Base-by-base conservation (phyloP, 2,113 vertebrate species). In the Caloenas nicobarica region DNA sequence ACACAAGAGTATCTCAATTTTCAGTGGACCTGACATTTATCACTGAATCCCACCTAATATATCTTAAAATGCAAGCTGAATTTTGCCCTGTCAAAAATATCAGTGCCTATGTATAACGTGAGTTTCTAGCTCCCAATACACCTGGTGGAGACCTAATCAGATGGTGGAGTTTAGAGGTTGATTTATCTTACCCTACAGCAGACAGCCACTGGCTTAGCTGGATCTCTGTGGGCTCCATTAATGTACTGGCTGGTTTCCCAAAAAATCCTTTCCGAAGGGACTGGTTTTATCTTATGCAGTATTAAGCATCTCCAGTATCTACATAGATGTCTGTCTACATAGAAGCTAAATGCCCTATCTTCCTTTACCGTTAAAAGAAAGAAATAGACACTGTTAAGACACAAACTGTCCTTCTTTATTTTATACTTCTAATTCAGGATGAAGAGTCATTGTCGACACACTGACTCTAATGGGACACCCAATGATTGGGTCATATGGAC, bases 311-410 rank as follows among this genome's bases (percentile, higher is more conserved):
- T 60, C 16, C 42, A 57, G 42, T 11, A 16, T n/a, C n/a, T n/a
- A n/a, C n/a, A n/a, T n/a, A n/a, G n/a, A n/a, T 0, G 1, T 4
- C 4, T 84, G 46, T 9, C 73, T n/a, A 5, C 2, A 4, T 12
- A 68, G 9, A 42, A 74, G 28, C 11, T 14, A 15, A 25, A 24
- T 19, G 7, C 12, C 24, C 11, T 44, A 1, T 22, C 34, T 36
- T 73, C 60, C 14, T 57, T 57, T 29, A 15, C 19, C n/a, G 16
- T 29, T 74, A 57, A 72, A 79, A 56, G 28, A 28, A 14, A 79
- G 34, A 88, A 93, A 56, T 11, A 54, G 31, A 26, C 26, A 29
- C 6, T 31, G 33, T 62, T 21, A 66, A 33, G 34, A 76, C 11
- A 46, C 22, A 72, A 60, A 54, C 2, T 29, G 4, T 48, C 11